Evolutionary conservation across 2,113 vertebrate species (phyloP).

Genomic region (Chaetura pelagica): DNA sequence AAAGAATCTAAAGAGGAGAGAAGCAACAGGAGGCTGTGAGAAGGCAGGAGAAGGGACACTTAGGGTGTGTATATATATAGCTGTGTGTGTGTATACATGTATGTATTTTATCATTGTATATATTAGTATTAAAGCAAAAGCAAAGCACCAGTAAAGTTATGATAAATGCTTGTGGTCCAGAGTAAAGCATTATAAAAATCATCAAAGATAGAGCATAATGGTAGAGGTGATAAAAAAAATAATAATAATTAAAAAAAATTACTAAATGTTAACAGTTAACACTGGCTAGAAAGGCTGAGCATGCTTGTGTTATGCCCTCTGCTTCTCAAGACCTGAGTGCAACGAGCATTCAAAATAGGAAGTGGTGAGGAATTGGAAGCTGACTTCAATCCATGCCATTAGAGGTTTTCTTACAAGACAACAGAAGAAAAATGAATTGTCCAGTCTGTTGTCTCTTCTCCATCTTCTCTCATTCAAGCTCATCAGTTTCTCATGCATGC

Average conservation of each 20-base stretch:
- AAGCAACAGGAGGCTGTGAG: not conserved
- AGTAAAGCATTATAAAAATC: not conserved
- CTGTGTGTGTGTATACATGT: too few relatives aligned
- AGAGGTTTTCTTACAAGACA: not conserved
- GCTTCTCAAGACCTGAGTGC: not conserved
- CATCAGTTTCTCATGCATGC: not conserved
- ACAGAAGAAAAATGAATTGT: not conserved
- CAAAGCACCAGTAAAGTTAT: not conserved
- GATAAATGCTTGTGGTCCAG: not conserved
- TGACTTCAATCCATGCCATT: not conserved
- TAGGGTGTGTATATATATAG: not conserved
- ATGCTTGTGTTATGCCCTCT: not conserved
- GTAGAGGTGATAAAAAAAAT: not conserved
- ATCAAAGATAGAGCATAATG: not conserved
- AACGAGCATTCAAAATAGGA: not conserved
- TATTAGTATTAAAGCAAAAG: not conserved
- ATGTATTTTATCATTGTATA: not conserved
- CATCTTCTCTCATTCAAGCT: not conserved
- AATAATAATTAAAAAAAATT: not conserved
- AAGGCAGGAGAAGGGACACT: not conserved
- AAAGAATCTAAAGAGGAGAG: not conserved
- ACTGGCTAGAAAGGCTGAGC: not conserved
- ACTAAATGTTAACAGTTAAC: not conserved
- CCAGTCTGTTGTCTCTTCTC: not conserved
- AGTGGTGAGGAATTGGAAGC: not conserved